A percentile compares a stretch with the other conserved stretches of the same genome.
Evolutionary conservation across 2,888 invertebrate genomes (phyloP).

Genomic region (Disparrhopalites patrizii): DNA sequence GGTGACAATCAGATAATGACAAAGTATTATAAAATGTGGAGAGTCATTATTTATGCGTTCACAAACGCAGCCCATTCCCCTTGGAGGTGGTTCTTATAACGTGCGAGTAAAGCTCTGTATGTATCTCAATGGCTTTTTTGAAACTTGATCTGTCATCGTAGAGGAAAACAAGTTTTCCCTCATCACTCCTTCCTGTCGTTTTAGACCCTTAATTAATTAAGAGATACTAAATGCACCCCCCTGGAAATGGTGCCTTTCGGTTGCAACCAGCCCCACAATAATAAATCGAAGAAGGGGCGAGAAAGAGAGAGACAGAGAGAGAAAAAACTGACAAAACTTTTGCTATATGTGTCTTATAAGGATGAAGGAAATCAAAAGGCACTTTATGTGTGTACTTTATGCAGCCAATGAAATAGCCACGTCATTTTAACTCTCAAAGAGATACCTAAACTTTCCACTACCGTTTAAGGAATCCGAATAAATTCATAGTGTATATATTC

Average conservation of each 20-base stretch:
- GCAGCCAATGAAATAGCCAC: not conserved
- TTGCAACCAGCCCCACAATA: not conserved
- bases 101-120: not conserved
- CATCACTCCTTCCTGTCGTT: slow-evolving; percentile 5
- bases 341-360: too few relatives aligned
- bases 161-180: slow-evolving; percentile 16
- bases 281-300: not conserved
- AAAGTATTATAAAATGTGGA: slow-evolving; percentile 1
- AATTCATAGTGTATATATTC: not conserved
- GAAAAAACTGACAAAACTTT: not conserved
- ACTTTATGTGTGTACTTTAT: too few relatives aligned
- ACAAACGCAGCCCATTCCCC: not conserved
- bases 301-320: not conserved
- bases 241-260: too few relatives aligned
- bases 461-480: slow-evolving; percentile 1
- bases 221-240: not conserved
- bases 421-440: not conserved
- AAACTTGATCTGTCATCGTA: slow-evolving; percentile 14
- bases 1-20: slow-evolving; percentile 12
- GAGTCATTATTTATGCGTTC: slow-evolving; percentile 8
- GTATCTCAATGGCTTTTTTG: not conserved
- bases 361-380: too few relatives aligned
- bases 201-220: slow-evolving; percentile 11
- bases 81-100: not conserved
- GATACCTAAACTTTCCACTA: not conserved